A percentile compares a stretch with the other conserved stretches of the same genome.
Evolutionary conservation across 2,888 invertebrate species (phyloP).

Genomic region (Phymatocera aterrima): DNA sequence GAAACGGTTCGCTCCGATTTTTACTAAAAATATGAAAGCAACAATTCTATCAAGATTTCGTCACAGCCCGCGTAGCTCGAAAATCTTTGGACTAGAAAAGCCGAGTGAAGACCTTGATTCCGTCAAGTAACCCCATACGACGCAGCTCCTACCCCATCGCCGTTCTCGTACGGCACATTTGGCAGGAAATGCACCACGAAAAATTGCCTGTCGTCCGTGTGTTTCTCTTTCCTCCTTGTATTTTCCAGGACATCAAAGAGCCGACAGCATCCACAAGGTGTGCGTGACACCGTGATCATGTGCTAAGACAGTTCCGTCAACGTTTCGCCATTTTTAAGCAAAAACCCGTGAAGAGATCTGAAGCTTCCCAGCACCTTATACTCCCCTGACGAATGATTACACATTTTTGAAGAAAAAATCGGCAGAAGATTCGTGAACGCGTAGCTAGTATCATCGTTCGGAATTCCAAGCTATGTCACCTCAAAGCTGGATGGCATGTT

Average conservation of each 20-base stretch:
- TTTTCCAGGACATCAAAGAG: neutral
- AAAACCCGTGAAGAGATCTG: neutral
- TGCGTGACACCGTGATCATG: neutral
- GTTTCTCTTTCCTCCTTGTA: too few species aligned
- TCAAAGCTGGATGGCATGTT: neutral
- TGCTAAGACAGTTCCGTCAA: neutral
- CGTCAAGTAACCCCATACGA: neutral
- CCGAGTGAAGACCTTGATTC: neutral
- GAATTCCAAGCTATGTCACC: neutral
- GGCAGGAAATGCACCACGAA: conserved; percentile 31
- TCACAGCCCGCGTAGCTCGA: neutral
- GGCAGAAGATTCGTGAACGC: neutral
- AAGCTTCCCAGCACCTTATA: neutral
- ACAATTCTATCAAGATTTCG: neutral
- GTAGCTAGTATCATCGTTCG: neutral
- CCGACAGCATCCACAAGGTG: neutral
- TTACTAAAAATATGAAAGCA: neutral
- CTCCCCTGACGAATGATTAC: neutral
- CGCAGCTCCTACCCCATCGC: neutral
- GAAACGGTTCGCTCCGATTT: neutral
- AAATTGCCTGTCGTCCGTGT: neutral
- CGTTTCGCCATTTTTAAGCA: neutral
- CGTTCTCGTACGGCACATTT: conserved; percentile 1
- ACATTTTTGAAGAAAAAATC: neutral
- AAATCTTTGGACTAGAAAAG: conserved; percentile 13